These are phyloP conservation scores for Pseudochromis fuscus DNA, from an alignment of 2,797 vertebrate species.

Conservation along the genomic window DNA sequence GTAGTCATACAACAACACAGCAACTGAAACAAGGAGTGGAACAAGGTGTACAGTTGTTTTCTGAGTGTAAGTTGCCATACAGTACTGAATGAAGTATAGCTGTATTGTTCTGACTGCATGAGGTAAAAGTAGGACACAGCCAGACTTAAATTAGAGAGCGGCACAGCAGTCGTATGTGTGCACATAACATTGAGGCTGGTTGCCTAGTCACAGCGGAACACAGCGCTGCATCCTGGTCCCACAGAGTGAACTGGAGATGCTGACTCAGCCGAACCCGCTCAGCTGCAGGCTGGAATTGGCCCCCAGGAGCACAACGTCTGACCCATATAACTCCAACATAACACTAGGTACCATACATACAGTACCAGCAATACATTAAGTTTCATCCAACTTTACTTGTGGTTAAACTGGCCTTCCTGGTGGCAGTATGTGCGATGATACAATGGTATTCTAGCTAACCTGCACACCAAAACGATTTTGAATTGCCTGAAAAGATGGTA, in stretches of 20 bases:
- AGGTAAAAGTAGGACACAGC: constrained; percentile 79
- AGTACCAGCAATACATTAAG: constrained; percentile 55
- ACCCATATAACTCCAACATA: constrained; percentile 82
- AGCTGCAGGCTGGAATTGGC: constrained; percentile 80
- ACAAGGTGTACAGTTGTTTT: constrained; percentile 43
- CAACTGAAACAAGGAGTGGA: constrained; percentile 22
- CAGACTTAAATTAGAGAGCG: constrained; percentile 79
- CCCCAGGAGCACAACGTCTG: constrained; percentile 80
- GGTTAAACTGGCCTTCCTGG: constrained; percentile 48
- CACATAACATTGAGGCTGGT: constrained; percentile 77
- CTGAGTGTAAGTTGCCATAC: constrained; percentile 51
- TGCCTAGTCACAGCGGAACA: constrained; percentile 84
- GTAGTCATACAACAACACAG: background rate
- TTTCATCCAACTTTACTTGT: constrained; percentile 67
- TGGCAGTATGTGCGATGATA: constrained; percentile 28
- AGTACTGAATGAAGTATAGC: constrained; percentile 52
- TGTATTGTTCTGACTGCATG: constrained; percentile 66
- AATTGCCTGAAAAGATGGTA: background rate
- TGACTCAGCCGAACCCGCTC: constrained; percentile 82
- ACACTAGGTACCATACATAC: constrained; percentile 52
- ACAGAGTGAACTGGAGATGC: constrained; percentile 76
- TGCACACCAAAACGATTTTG: constrained; percentile 8
- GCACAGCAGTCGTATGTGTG: constrained; percentile 74
- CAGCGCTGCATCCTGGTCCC: constrained; percentile 77
- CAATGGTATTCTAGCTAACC: background rate